phyloP scores from a whole-genome alignment of 2,888 invertebrate species.

The Ormyrus rosae region DNA sequence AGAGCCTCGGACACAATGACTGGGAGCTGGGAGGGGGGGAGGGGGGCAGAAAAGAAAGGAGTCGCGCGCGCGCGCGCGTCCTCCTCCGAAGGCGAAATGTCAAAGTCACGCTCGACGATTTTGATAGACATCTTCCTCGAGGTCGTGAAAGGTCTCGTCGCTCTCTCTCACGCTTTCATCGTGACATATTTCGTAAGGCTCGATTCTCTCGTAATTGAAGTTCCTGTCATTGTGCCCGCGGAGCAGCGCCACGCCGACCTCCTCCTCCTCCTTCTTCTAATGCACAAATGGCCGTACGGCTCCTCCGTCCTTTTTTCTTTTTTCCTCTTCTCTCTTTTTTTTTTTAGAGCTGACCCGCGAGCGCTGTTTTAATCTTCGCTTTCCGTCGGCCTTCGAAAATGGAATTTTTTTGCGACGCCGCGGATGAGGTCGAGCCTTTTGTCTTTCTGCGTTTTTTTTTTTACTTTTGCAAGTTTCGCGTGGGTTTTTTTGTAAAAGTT shows the following conservation, averaged over 20 bases:
- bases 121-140: slow-evolving; percentile 59
- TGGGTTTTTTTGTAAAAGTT: slow-evolving; percentile 5
- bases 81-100: slow-evolving; percentile 49
- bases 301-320: neutral
- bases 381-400: slow-evolving; percentile 48
- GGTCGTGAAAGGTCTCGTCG: slow-evolving; percentile 54
- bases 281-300: slow-evolving; percentile 14
- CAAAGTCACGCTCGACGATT: slow-evolving; percentile 58
- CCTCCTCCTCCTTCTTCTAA: slow-evolving; percentile 30
- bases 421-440: neutral
- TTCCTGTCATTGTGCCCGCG: slow-evolving; percentile 55
- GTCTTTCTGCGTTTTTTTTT: neutral
- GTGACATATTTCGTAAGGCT: slow-evolving; percentile 58
- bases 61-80: neutral
- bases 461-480: neutral
- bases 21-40: neutral
- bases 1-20: slow-evolving; percentile 6
- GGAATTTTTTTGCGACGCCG: neutral
- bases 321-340: slow-evolving; percentile 1
- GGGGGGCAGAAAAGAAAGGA: slow-evolving; percentile 7
- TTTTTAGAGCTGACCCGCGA: slow-evolving; percentile 32
- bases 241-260: neutral
- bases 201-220: slow-evolving; percentile 57
- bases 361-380: slow-evolving; percentile 36
- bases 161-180: slow-evolving; percentile 56